These are phyloP conservation scores for Cryptoblepharus egeriae DNA, from an alignment of 2,797 vertebrate species.

Conservation along the genomic window DNA sequence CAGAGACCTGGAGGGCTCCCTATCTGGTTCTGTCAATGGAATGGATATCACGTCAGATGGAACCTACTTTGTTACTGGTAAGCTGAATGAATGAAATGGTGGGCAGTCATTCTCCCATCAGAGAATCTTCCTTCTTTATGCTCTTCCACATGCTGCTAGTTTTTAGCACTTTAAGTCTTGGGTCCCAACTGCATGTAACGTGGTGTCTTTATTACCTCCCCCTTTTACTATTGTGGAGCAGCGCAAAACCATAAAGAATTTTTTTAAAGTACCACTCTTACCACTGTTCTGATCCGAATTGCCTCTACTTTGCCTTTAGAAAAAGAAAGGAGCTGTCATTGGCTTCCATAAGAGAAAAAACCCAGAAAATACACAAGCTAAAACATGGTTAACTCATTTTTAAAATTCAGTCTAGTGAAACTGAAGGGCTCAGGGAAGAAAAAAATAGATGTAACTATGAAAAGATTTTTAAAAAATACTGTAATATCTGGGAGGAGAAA, in stretches of 20 bases:
- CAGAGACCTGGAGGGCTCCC: constrained; percentile 85
- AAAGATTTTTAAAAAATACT: background rate
- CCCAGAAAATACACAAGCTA: too few species aligned
- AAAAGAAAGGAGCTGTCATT: too few species aligned
- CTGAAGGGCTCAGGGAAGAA: background rate
- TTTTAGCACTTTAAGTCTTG: background rate
- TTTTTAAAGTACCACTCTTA: too few species aligned
- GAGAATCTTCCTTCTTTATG: background rate
- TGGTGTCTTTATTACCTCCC: too few species aligned
- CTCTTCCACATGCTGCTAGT: background rate
- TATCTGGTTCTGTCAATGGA: constrained; percentile 84
- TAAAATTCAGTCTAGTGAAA: too few species aligned
- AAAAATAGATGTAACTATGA: background rate
- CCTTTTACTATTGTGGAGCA: background rate
- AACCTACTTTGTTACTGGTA: constrained; percentile 86
- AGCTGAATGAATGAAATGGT: constrained; percentile 10
- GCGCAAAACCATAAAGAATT: too few species aligned
- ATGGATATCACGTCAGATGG: constrained; percentile 87
- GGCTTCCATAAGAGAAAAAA: too few species aligned
- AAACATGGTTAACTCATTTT: too few species aligned
- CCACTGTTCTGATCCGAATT: background rate
- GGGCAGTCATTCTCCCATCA: background rate
- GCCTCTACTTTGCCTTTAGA: background rate
- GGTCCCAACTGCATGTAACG: too few species aligned
- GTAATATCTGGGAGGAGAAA: background rate